phyloP scores from a whole-genome alignment of 2,888 invertebrate genomes.

The Campoletis raptor region DNA sequence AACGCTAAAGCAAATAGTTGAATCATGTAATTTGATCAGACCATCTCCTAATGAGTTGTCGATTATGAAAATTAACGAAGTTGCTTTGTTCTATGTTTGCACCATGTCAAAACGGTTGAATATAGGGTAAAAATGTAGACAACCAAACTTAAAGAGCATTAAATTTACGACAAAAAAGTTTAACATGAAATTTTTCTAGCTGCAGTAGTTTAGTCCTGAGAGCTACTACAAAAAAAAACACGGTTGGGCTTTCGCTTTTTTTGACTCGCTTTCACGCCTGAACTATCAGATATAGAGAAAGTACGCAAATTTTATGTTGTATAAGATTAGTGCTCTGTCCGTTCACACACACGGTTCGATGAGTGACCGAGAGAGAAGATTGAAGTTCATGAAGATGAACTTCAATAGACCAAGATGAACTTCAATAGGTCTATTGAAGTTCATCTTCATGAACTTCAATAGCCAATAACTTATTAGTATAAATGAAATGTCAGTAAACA shows the following conservation, averaged over 20 bases:
- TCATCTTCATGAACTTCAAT: neutral
- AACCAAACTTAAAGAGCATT: neutral
- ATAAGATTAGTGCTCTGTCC: neutral
- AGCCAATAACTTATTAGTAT: neutral
- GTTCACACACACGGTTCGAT: neutral
- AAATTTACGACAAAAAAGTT: neutral
- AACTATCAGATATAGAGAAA: neutral
- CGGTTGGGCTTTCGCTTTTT: neutral
- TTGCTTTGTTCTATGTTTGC: neutral
- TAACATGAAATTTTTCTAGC: neutral
- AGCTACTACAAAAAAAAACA: neutral
- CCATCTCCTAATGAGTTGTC: neutral
- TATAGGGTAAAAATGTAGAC: neutral
- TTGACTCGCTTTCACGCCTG: neutral
- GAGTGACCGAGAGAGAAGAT: neutral
- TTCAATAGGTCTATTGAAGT: too few species aligned
- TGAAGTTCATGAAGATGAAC: too few species aligned
- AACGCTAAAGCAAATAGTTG: neutral
- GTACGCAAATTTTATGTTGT: neutral
- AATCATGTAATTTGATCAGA: neutral
- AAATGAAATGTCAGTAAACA: neutral
- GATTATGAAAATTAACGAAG: neutral
- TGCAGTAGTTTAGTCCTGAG: too few species aligned
- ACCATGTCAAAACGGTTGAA: neutral
- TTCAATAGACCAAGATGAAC: too few species aligned